Evolutionary conservation across 2,888 invertebrate genomes (phyloP), one percentile per base, ranked within the genome.

Genomic region (Drosophila paranaensis): DNA sequence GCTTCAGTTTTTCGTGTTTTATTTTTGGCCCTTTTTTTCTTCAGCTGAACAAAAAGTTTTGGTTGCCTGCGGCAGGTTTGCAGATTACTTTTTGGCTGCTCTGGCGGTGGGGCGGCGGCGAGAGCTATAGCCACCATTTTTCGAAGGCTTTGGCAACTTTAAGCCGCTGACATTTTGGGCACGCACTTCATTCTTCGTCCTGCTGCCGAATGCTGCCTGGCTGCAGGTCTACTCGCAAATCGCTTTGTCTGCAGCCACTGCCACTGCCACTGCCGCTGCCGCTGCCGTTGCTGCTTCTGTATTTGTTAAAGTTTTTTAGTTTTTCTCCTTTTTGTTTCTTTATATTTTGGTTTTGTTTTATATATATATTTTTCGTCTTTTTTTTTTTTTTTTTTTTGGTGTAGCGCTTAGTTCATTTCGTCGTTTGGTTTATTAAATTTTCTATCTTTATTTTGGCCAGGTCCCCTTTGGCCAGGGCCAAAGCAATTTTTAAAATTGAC

Each of bases 151-250:
- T 71, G 79, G 73, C 66, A 79, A 89, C 77, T 81, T 81, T 83
- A 85, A 85, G 89, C 84, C 79, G 79, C 84, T 81, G 87, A 89
- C 84, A 84, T 83, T 84, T 89, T 74, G 84, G 87, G 81, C 81
- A 89, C 89, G 84, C 89, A 87, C 81, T 79, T 74, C 60, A 61
- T 48, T 58, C 40, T 45, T 67, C 40, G 46, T 56, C 33, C 57
- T 60, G 57, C 60, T 42, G 55, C 48, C 48, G n/a, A 40, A 39
- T 45, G 43, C 55, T n/a, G 33, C 48, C 50, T 30, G 56, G 46
- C 46, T 73, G 51, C 56, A 63, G 60, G 50, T 37, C 54, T 48
- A 4, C 71, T 75, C 40, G 46, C 71, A 82, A 77, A 82, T 80
- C 74, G 83, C 69, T 68, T 66, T 71, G 67, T 71, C 82, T 82